Base-by-base conservation (phyloP, 2,888 invertebrate species). In the Hymenopus coronatus region DNA sequence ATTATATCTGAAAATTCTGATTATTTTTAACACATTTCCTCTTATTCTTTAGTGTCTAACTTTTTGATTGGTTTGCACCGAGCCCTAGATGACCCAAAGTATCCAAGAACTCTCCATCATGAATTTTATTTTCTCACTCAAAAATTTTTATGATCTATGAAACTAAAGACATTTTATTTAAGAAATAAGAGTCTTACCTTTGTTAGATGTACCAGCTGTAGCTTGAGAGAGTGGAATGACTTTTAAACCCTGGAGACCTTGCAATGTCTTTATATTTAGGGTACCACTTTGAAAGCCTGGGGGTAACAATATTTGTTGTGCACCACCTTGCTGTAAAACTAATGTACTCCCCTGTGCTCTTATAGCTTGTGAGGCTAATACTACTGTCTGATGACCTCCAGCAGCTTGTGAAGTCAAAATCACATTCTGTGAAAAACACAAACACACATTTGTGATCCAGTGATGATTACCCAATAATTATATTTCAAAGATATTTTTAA, bases 221-320 rank as follows among this genome's bases (percentile, higher is more conserved):
- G 91, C 89, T 87, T 91, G 91, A 30, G 94, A 93, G 89, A 95
- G 92, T 1, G 95, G 95, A 90, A 95, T 95, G 89, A 95, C 95
- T 92, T 95, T 95, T 89, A 91, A 89, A 15, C 91, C 91, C 20
- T 90, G 90, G 9, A 90, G 88, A 3, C 90, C 90, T 92, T 95
- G 95, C 90, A 95, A 92, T 15, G 95, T 94, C 92, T 96, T 96
- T 28, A 96, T 94, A 92, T 95, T 95, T 89, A 95, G 93, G 40
- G 95, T 94, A 4, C 94, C 94, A 30, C 95, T 95, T 92, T 95
- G 95, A 92, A 95, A 94, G 81, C 94, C 95, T 14, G 95, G 94
- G n/a, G 95, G 95, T 89, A 96, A 92, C 89, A 95, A 92, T 90
- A 96, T 94, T 92, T 95, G 95, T 91, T 94, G 94, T n/a, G 92